Percentiles rank a stretch among this genome's conserved stretches.
phyloP scores from a whole-genome alignment of 2,113 vertebrate genomes.

The Podiceps cristatus region DNA sequence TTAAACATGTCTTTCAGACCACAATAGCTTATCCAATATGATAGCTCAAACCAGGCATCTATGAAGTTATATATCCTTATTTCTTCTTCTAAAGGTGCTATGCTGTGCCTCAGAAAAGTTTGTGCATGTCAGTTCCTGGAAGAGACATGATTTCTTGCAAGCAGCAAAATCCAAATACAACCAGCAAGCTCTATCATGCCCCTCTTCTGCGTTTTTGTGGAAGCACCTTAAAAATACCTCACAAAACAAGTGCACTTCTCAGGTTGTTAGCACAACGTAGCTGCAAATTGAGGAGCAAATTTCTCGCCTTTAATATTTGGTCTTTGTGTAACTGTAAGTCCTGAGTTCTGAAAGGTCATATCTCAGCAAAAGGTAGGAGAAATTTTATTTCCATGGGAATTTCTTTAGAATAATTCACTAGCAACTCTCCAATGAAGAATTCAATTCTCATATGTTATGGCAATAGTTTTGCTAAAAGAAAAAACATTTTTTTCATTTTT shows the following conservation, averaged over 20 bases:
- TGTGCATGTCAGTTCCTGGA: background rate
- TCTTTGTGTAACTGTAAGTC: background rate
- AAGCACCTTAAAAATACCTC: background rate
- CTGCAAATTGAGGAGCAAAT: background rate
- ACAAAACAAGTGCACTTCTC: background rate
- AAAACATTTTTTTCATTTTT: background rate
- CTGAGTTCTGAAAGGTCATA: background rate
- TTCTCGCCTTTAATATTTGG: background rate
- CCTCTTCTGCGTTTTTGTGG: background rate
- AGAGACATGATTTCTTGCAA: background rate
- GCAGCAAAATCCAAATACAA: background rate
- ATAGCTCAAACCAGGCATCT: background rate
- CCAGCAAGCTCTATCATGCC: background rate
- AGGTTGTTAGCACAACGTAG: background rate
- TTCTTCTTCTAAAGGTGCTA: background rate
- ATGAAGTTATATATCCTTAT: background rate
- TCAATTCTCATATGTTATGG: background rate
- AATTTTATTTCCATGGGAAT: background rate
- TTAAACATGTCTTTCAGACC: background rate
- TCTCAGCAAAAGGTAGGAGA: background rate
- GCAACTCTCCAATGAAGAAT: background rate
- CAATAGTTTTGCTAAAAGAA: background rate
- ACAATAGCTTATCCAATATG: background rate
- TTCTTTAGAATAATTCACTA: background rate
- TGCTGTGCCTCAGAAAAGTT: background rate